These are phyloP conservation scores for Siniperca undulata DNA, from an alignment of 2,797 vertebrate genomes.

Conservation along the genomic window DNA sequence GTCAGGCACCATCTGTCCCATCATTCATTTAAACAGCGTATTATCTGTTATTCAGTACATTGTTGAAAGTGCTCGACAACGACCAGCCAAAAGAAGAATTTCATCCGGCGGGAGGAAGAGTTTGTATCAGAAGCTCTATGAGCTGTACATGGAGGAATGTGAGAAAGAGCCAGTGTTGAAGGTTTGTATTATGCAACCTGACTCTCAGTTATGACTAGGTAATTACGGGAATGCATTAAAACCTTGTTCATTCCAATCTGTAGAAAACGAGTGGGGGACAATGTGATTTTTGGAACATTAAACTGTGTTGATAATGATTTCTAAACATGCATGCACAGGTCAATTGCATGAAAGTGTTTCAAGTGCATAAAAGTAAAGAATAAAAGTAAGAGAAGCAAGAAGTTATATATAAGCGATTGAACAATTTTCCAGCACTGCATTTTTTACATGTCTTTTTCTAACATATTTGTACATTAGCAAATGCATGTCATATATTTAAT, in stretches of 20 bases:
- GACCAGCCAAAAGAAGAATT: conserved; percentile 94
- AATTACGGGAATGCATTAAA: neutral
- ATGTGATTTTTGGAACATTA: neutral
- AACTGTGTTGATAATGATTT: neutral
- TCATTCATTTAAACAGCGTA: conserved; percentile 7
- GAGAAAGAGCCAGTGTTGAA: conserved; percentile 99
- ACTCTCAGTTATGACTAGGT: neutral
- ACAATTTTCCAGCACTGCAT: neutral
- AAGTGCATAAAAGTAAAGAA: neutral
- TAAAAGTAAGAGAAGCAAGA: no score
- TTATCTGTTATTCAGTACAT: conserved; percentile 90
- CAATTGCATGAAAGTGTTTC: neutral
- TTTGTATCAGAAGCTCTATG: conserved; percentile 98
- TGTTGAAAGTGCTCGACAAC: conserved; percentile 97
- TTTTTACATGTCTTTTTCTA: neutral
- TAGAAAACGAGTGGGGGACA: neutral
- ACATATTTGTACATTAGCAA: neutral
- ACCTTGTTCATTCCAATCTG: neutral
- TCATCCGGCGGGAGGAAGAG: conserved; percentile 92
- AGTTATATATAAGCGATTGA: neutral
- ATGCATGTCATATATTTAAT: neutral
- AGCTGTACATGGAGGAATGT: conserved; percentile 98
- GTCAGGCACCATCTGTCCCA: neutral
- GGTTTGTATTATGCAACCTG: conserved; percentile 84
- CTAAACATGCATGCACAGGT: neutral